Evolutionary conservation across 2,113 vertebrate species (phyloP).

Genomic region (Psilopogon haemacephalus): DNA sequence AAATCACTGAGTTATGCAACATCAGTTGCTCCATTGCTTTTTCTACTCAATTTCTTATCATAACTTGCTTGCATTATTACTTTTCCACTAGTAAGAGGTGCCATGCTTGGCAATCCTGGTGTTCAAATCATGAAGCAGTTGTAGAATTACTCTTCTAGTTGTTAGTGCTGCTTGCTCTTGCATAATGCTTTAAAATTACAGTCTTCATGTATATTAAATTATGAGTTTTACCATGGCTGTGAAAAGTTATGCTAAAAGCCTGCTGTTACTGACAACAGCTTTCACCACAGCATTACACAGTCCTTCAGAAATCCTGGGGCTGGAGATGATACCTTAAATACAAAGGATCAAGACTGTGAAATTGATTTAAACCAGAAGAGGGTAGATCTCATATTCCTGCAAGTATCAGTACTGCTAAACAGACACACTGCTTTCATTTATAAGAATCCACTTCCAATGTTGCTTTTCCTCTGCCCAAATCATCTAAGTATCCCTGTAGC

Average conservation of each 20-base stretch:
- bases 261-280: not conserved
- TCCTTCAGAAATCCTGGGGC: not conserved
- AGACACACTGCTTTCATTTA: not conserved
- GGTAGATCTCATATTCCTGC: not conserved
- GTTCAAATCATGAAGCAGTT: not conserved
- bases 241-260: not conserved
- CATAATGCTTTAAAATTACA: not conserved
- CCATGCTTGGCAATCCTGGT: not conserved
- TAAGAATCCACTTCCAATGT: not conserved
- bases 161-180: not conserved
- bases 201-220: not conserved
- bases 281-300: not conserved
- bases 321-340: not conserved
- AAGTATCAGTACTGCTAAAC: not conserved
- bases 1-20: not conserved
- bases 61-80: not conserved
- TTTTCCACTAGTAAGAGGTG: not conserved
- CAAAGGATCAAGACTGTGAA: not conserved
- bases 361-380: slow-evolving; percentile 18
- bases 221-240: not conserved
- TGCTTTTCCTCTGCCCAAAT: not conserved
- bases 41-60: not conserved
- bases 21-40: not conserved
- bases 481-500: not conserved
- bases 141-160: not conserved